Evolutionary conservation across 2,113 vertebrate species (phyloP).

Genomic region (Synchiropus splendidus): DNA sequence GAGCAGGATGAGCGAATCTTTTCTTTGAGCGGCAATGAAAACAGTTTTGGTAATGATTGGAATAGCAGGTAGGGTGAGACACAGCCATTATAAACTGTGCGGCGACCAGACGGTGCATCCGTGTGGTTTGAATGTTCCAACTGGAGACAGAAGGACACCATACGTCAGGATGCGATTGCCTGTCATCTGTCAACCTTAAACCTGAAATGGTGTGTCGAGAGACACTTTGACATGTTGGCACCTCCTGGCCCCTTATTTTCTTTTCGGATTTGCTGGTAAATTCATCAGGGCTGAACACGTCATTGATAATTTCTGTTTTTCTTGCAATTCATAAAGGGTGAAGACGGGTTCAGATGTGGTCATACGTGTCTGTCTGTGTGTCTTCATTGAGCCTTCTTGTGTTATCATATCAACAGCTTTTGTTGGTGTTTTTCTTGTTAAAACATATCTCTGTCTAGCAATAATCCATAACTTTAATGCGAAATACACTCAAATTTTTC

Average conservation of each 20-base stretch:
- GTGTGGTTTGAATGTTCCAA: neutral
- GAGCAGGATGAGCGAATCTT: conserved; percentile 1
- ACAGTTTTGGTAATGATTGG: conserved; percentile 32
- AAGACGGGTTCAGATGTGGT: neutral
- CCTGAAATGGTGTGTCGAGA: conserved; percentile 9
- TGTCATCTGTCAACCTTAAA: neutral
- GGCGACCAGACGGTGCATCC: neutral
- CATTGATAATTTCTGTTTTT: neutral
- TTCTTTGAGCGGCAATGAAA: conserved; percentile 34
- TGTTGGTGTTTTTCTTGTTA: no score
- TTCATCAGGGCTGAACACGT: conserved; percentile 21
- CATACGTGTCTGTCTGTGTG: neutral
- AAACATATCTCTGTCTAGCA: no score
- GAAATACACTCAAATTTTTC: no score
- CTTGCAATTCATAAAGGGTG: no score
- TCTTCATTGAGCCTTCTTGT: no score
- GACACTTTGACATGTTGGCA: conserved; percentile 23
- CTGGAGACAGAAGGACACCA: neutral
- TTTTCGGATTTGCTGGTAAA: conserved; percentile 28
- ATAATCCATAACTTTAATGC: no score
- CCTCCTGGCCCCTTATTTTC: conserved; percentile 18
- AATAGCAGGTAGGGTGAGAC: conserved; percentile 31
- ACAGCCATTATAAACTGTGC: neutral
- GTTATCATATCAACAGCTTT: no score
- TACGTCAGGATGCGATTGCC: neutral